Conservation (phyloP, 2,797 vertebrate genomes). For the Molothrus aeneus region DNA sequence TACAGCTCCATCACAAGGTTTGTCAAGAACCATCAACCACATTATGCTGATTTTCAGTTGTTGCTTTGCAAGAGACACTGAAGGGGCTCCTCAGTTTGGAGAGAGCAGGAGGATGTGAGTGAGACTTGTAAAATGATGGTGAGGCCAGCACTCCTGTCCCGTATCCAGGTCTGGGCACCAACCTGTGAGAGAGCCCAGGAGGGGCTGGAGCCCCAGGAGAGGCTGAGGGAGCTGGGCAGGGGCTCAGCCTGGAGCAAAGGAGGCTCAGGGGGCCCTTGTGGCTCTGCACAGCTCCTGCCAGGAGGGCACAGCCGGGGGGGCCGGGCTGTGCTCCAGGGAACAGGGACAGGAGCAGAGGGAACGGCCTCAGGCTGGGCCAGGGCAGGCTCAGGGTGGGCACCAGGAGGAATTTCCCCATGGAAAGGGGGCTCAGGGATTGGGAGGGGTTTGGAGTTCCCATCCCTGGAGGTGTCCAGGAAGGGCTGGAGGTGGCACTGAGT, state of each 20-base stretch:
- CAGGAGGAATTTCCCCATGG: too few relatives aligned
- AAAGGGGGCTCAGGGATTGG: too few relatives aligned
- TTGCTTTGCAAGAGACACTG: neutral
- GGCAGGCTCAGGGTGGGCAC: too few relatives aligned
- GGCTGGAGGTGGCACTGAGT: neutral
- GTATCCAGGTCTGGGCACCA: neutral
- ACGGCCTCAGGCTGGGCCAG: too few relatives aligned
- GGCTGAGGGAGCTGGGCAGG: neutral
- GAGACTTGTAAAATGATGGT: neutral
- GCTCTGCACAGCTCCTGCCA: neutral
- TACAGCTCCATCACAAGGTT: conserved; percentile 38
- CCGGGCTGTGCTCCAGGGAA: neutral
- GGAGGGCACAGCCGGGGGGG: neutral
- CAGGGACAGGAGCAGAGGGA: neutral
- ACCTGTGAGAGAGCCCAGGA: rapidly evolving
- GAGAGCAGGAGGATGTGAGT: neutral
- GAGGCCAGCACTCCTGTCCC: neutral
- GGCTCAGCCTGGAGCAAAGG: neutral
- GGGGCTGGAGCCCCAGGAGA: neutral
- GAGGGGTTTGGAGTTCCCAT: neutral
- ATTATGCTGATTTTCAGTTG: neutral
- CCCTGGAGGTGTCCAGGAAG: neutral
- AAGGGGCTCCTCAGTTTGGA: neutral
- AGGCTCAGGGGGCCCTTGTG: neutral
- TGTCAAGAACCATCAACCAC: conserved; percentile 28